phyloP scores from a whole-genome alignment of 2,888 invertebrate species.

The Sphecodes monilicornis region DNA sequence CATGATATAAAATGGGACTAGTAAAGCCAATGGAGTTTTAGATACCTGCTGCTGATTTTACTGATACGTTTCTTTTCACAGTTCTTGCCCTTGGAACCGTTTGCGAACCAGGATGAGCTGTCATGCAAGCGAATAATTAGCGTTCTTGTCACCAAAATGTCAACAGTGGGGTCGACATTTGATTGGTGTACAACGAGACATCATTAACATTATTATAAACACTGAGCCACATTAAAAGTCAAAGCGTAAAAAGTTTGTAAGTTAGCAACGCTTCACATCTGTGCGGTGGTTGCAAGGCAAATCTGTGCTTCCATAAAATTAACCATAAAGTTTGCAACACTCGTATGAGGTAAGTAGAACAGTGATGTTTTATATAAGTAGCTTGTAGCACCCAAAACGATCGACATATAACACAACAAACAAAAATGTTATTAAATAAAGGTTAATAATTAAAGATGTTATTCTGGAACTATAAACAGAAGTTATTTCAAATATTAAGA shows the following conservation, averaged over 20 bases:
- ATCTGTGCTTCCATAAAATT: slow-evolving; percentile 42
- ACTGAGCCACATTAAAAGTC: slow-evolving; percentile 42
- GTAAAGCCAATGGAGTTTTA: slow-evolving; percentile 67
- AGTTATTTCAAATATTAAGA: slow-evolving; percentile 2
- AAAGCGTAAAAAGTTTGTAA: slow-evolving; percentile 57
- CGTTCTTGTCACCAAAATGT: slow-evolving; percentile 60
- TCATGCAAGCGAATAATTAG: slow-evolving; percentile 78
- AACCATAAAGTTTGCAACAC: slow-evolving; percentile 40
- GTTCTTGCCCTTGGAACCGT: slow-evolving; percentile 74
- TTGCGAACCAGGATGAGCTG: slow-evolving; percentile 77
- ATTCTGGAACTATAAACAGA: slow-evolving; percentile 2
- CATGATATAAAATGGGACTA: slow-evolving; percentile 44
- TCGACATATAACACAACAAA: slow-evolving; percentile 24
- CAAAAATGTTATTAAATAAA: slow-evolving; percentile 19
- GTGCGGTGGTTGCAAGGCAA: slow-evolving; percentile 36
- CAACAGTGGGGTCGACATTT: slow-evolving; percentile 54
- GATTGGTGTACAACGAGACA: slow-evolving; percentile 32
- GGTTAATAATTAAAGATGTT: slow-evolving; percentile 5
- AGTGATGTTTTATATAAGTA: slow-evolving; percentile 15
- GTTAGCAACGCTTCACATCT: slow-evolving; percentile 50
- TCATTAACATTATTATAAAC: slow-evolving; percentile 42
- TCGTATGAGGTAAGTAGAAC: slow-evolving; percentile 10
- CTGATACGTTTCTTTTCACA: slow-evolving; percentile 79
- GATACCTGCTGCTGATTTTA: slow-evolving; percentile 79
- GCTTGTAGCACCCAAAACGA: slow-evolving; percentile 34